phyloP scores from a whole-genome alignment of 2,797 vertebrate genomes.

The Mallotus villosus region DNA sequence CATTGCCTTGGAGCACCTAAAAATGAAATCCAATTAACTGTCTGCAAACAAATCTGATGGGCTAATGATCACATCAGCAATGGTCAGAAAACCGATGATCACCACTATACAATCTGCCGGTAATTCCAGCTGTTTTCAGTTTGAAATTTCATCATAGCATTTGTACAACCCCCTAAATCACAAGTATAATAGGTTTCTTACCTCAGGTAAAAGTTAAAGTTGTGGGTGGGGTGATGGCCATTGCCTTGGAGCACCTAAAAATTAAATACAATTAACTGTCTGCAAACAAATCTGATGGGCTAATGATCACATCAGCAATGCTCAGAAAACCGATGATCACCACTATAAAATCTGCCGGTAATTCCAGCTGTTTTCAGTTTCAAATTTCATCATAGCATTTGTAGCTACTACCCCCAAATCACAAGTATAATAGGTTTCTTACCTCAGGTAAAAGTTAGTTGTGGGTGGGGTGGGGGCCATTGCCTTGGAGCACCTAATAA shows the following conservation, averaged over 20 bases:
- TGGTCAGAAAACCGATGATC: constrained; percentile 7
- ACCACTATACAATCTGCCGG: constrained; percentile 5
- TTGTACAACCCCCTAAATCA: background rate
- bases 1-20: background rate
- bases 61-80: background rate
- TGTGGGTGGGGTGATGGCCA: too few relatives aligned
- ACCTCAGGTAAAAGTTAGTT: background rate
- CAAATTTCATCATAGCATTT: too few relatives aligned
- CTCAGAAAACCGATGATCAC: background rate
- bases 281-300: background rate
- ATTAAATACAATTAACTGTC: background rate
- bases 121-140: constrained; percentile 16
- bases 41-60: background rate
- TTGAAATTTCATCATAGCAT: background rate
- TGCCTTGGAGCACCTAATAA: background rate
- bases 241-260: background rate
- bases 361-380: too few relatives aligned
- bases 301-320: background rate
- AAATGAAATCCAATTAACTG: background rate
- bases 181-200: background rate
- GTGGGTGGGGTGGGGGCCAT: too few relatives aligned
- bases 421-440: too few relatives aligned
- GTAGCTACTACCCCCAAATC: background rate
- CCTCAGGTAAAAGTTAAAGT: background rate
- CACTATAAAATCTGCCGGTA: background rate